A percentile compares a stretch with the other conserved stretches of the same genome.
phyloP scores from a whole-genome alignment of 2,113 vertebrate species.

The Myiagra hebetior region DNA sequence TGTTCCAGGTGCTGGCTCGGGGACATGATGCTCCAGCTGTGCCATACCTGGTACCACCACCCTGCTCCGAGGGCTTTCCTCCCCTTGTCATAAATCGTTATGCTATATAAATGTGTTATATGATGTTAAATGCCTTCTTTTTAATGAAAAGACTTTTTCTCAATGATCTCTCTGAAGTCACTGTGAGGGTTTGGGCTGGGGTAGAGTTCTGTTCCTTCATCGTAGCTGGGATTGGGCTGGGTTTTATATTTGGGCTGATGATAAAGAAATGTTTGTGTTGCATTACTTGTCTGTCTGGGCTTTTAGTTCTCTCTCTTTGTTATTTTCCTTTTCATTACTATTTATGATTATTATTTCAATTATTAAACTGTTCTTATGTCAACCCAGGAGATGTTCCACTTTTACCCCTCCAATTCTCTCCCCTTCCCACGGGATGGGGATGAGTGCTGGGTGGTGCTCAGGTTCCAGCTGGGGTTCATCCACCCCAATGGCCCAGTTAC shows the following conservation, averaged over 20 bases:
- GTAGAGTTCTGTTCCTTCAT: background rate
- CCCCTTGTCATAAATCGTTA: background rate
- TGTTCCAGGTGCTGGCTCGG: background rate
- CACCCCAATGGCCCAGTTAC: background rate
- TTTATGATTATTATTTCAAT: background rate
- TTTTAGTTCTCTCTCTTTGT: background rate
- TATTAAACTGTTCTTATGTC: background rate
- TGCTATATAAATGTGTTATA: background rate
- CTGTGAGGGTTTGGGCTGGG: background rate
- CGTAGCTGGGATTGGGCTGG: background rate
- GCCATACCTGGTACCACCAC: background rate
- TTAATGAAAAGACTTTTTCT: background rate
- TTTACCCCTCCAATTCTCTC: background rate
- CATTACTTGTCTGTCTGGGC: background rate
- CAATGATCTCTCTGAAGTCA: background rate
- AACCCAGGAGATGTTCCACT: background rate
- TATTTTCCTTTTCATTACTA: background rate
- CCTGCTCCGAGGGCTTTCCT: background rate
- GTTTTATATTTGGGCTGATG: background rate
- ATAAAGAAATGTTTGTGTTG: background rate
- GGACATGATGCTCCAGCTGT: background rate
- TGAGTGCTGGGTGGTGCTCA: background rate
- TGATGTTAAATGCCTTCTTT: background rate
- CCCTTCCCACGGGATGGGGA: rapidly evolving
- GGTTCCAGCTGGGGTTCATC: background rate